Evolutionary conservation across 2,888 invertebrate species (phyloP).

Genomic region (Drosophila pullipes): DNA sequence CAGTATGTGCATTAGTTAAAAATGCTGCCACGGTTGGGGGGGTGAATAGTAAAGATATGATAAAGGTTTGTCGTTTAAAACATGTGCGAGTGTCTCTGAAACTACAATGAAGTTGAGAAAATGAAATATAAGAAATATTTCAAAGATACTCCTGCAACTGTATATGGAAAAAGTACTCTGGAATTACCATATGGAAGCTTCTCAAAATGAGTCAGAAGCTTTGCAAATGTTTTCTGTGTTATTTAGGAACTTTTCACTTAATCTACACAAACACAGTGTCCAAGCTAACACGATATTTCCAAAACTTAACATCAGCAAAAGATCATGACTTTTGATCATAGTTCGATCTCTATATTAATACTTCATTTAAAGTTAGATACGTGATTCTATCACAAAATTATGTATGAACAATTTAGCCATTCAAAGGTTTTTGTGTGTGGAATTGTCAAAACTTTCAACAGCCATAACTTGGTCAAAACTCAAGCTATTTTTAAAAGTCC

Average conservation of each 20-base stretch:
- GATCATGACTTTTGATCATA: background rate
- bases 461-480: background rate
- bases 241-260: background rate
- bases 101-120: background rate
- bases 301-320: accelerated
- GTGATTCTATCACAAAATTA: background rate
- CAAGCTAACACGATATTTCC: background rate
- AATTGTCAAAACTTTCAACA: background rate
- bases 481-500: background rate
- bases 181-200: background rate
- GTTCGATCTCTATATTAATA: background rate
- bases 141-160: background rate
- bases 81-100: background rate
- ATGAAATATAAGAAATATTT: background rate
- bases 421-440: background rate
- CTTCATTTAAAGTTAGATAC: background rate
- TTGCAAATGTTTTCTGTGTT: background rate
- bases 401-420: accelerated
- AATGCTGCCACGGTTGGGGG: slow-evolving; percentile 3
- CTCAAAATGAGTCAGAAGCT: background rate
- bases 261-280: background rate
- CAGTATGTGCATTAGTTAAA: slow-evolving; percentile 60
- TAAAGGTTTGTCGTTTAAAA: background rate
- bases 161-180: background rate
- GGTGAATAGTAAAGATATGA: background rate